Evolutionary conservation across 2,113 vertebrate genomes (phyloP), one percentile per base, ranked within the genome.

Genomic region (Gallinago paraguaiae): DNA sequence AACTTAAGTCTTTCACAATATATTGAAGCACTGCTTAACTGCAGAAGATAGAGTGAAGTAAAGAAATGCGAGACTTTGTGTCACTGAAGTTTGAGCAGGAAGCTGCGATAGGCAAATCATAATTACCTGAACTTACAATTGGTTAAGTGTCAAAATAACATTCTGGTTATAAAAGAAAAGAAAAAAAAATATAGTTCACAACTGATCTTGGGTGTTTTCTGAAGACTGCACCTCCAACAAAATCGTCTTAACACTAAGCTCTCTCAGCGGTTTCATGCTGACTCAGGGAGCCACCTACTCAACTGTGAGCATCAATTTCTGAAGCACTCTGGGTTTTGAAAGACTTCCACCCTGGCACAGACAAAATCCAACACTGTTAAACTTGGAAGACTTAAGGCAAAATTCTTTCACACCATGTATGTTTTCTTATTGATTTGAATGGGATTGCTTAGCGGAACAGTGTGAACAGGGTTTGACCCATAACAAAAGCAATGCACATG

Each of bases 201-300:
- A 79, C 10, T 28, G 56, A 84, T 93, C 56, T 92, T 56, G 48
- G 20, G 33, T 83, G 60, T 83, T 82, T 84, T 84, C 65, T 90
- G 65, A 90, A 86, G 86, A 60, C 88, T 77, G 82, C 33, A 75
- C 48, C 60, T 92, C 64, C 85, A 84, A 88, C 60, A 84, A 67
- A 87, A 83, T 60, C 82, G 68, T 76, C 65, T 54, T 74, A 94
- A 75, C 35, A 24, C 51, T 84, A 53, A 83, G 48, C 60, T 64
- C 60, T 51, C 60, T 82, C 33, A 60, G 33, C 20, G 48, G 56
- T 68, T 86, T 92, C 61, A 41, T 75, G 88, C 90, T 93, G 92
- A 94, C 65, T 86, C 95, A 95, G 85, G 86, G 60, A 93, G 53
- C 64, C 82, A 94, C 88, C 85, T 90, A 88, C 85, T 93, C 79